These are phyloP conservation scores for Drosophila lacteicornis DNA, from an alignment of 1,140 invertebrate genomes.

Conservation along the genomic window DNA sequence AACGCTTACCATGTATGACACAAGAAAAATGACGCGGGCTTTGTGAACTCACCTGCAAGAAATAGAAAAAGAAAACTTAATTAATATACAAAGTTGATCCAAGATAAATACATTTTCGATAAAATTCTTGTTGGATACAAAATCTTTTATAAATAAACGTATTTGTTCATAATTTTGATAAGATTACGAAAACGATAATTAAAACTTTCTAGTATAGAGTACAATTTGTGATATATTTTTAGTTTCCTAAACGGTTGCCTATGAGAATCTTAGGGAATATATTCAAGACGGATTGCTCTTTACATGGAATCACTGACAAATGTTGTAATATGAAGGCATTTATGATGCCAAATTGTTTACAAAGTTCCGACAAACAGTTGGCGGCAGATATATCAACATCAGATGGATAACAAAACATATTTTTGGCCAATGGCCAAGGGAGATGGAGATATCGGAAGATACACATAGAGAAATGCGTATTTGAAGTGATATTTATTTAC, in stretches of 20 bases:
- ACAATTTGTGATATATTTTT: background rate
- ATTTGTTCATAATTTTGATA: slow-evolving; percentile 7
- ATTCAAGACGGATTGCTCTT: slow-evolving; percentile 9
- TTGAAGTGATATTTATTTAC: background rate
- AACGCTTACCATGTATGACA: slow-evolving; percentile 52
- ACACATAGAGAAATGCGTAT: slow-evolving; percentile 18
- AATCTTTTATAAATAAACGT: slow-evolving; percentile 25
- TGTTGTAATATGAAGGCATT: slow-evolving; percentile 37
- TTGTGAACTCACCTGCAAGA: slow-evolving; percentile 66
- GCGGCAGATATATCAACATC: slow-evolving; percentile 43
- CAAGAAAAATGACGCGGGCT: slow-evolving; percentile 11
- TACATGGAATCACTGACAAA: slow-evolving; percentile 9
- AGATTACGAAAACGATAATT: slow-evolving; percentile 1
- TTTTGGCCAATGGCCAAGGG: slow-evolving; percentile 64
- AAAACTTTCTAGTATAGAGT: background rate
- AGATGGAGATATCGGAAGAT: background rate
- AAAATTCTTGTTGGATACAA: slow-evolving; percentile 11
- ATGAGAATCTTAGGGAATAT: background rate
- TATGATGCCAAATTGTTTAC: slow-evolving; percentile 57
- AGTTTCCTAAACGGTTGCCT: background rate
- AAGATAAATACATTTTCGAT: slow-evolving; percentile 21
- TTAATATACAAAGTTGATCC: slow-evolving; percentile 23
- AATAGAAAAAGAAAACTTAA: slow-evolving; percentile 23
- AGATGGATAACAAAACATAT: slow-evolving; percentile 39
- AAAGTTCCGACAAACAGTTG: slow-evolving; percentile 49